Percentiles rank a stretch among this genome's conserved stretches.
phyloP scores from a whole-genome alignment of 2,113 vertebrate genomes.

The Ceyx cyanopectus region DNA sequence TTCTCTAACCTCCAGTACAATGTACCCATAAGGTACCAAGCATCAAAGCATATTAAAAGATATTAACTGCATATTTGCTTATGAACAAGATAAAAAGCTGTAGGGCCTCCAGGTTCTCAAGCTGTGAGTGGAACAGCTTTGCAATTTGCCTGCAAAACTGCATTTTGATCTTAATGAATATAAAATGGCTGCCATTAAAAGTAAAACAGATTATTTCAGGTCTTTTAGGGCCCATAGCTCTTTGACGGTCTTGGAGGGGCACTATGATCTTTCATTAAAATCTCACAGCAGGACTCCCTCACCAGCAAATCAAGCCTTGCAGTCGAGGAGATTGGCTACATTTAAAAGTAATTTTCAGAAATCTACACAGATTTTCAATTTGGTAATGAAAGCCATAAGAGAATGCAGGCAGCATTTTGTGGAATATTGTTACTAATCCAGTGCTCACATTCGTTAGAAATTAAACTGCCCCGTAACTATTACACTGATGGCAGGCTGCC shows the following conservation, averaged over 20 bases:
- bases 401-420: conserved; percentile 83
- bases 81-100: conserved; percentile 93
- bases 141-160: conserved; percentile 97
- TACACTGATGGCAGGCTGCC: conserved; percentile 87
- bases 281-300: conserved; percentile 93
- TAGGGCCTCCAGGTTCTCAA: conserved; percentile 93
- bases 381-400: conserved; percentile 89
- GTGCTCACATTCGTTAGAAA: conserved; percentile 83
- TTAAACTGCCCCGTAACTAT: conserved; percentile 83
- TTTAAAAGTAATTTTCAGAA: conserved; percentile 97
- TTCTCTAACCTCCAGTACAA: conserved; percentile 84
- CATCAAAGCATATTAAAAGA: conserved; percentile 96
- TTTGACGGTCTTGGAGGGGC: conserved; percentile 91
- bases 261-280: conserved; percentile 99
- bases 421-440: conserved; percentile 86
- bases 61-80: conserved; percentile 95
- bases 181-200: conserved; percentile 99
- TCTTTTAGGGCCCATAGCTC: conserved; percentile 95
- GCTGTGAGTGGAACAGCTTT: conserved; percentile 99
- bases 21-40: conserved; percentile 86
- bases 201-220: conserved; percentile 97
- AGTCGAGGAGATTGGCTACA: conserved; percentile 92
- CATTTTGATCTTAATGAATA: conserved; percentile 99
- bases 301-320: conserved; percentile 89
- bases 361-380: conserved; percentile 91